A percentile compares a stretch with the other conserved stretches of the same genome.
These are phyloP conservation scores for Myopa tessellatipennis DNA, from an alignment of 2,888 invertebrate species.

Conservation along the genomic window DNA sequence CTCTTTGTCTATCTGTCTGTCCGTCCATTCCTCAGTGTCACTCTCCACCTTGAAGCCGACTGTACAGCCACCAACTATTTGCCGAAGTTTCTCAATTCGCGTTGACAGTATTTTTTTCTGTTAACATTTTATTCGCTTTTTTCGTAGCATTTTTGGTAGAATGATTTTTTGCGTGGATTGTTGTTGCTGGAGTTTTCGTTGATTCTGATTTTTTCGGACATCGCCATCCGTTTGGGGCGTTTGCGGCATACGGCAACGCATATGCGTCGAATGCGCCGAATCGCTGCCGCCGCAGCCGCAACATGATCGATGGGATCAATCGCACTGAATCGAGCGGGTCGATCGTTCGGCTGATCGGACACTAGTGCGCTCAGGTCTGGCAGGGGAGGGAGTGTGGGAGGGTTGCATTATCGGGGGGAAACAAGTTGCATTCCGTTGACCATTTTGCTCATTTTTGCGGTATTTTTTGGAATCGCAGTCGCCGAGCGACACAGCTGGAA, in stretches of 20 bases:
- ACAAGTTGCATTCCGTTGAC: constrained; percentile 66
- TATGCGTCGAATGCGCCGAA: constrained; percentile 36
- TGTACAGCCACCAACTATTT: constrained; percentile 27
- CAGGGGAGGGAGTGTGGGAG: too few relatives aligned
- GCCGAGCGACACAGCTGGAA: constrained; percentile 58
- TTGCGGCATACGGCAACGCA: constrained; percentile 53
- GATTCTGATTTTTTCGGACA: constrained; percentile 51
- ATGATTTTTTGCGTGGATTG: constrained; percentile 18
- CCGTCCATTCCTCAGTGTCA: constrained; percentile 10
- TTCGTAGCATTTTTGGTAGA: constrained; percentile 1
- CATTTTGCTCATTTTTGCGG: constrained; percentile 54
- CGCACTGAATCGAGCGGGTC: not conserved
- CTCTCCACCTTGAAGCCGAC: constrained; percentile 16
- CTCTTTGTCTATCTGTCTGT: not conserved
- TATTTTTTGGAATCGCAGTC: constrained; percentile 32
- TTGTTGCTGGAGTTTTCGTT: constrained; percentile 52
- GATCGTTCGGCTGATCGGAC: not conserved
- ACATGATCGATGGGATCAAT: constrained; percentile 29
- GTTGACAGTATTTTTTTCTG: constrained; percentile 15
- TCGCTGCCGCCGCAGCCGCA: not conserved
- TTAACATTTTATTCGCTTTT: not conserved
- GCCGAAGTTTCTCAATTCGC: constrained; percentile 30
- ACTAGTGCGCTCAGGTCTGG: too few relatives aligned
- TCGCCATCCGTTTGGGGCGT: constrained; percentile 55
- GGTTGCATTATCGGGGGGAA: constrained; percentile 44